These are phyloP conservation scores for Bhutanitis thaidina DNA, from an alignment of 2,888 invertebrate genomes.

Conservation along the genomic window DNA sequence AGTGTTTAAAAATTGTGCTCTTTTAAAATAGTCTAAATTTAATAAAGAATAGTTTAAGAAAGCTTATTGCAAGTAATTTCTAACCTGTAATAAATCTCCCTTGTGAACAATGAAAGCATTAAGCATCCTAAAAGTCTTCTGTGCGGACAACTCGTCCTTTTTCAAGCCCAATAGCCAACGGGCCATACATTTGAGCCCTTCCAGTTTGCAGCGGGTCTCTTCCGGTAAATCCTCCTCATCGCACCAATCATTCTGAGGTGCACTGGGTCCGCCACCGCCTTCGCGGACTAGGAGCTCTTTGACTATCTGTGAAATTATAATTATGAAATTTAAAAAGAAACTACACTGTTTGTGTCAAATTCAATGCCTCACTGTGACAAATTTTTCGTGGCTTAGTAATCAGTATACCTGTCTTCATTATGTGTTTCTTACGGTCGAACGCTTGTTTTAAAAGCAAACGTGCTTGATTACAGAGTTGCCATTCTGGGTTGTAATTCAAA, in stretches of 20 bases:
- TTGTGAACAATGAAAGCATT: conserved; percentile 96
- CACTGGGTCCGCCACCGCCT: conserved; percentile 77
- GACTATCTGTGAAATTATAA: conserved; percentile 83
- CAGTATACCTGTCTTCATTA: too few species aligned
- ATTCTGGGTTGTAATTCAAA: too few species aligned
- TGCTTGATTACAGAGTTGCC: too few species aligned
- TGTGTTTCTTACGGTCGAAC: too few species aligned
- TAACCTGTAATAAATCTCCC: conserved; percentile 87
- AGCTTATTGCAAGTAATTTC: too few species aligned
- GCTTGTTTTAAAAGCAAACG: too few species aligned
- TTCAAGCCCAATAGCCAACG: conserved; percentile 96
- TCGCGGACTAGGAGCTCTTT: conserved; percentile 96
- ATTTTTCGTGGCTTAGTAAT: too few species aligned
- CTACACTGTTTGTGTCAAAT: too few species aligned
- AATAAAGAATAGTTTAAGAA: too few species aligned
- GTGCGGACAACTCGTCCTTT: conserved; percentile 91
- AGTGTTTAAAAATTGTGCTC: too few species aligned
- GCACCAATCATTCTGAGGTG: conserved; percentile 86
- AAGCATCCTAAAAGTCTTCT: conserved; percentile 96
- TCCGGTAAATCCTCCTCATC: conserved; percentile 91
- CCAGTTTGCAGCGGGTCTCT: conserved; percentile 95
- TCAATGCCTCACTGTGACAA: too few species aligned
- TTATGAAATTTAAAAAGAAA: not conserved
- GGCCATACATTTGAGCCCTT: conserved; percentile 97
- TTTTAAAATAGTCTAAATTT: too few species aligned